Evolutionary conservation across 2,113 vertebrate genomes (phyloP).

Genomic region (Macquaria australasica): DNA sequence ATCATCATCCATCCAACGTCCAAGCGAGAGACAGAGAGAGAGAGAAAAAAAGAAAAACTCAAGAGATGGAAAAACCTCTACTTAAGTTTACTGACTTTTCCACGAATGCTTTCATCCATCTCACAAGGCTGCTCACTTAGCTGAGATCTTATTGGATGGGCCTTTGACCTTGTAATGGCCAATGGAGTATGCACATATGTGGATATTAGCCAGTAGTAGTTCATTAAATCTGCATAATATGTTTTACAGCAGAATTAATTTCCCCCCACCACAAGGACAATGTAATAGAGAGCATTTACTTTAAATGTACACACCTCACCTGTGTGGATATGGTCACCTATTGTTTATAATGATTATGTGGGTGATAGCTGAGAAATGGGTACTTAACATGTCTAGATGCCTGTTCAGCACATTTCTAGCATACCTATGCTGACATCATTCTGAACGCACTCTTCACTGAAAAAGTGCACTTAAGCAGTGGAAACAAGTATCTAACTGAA

Average conservation of each 20-base stretch:
- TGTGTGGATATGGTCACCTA: background rate
- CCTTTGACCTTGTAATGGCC: conserved; percentile 23
- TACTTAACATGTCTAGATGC: background rate
- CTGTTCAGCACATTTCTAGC: background rate
- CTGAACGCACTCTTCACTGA: background rate
- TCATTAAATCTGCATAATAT: conserved; percentile 3
- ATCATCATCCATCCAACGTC: conserved; percentile 52
- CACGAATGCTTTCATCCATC: conserved; percentile 64
- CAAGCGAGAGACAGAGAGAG: conserved; percentile 3
- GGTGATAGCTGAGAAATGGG: background rate
- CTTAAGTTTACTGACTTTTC: conserved; percentile 54
- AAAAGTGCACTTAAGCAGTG: background rate
- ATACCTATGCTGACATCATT: background rate
- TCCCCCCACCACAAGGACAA: background rate
- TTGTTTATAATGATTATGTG: background rate
- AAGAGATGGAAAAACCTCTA: conserved; percentile 54
- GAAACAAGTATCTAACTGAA: background rate
- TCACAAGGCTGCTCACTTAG: conserved; percentile 30
- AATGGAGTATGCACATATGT: background rate
- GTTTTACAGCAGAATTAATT: background rate
- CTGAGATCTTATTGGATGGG: conserved; percentile 39
- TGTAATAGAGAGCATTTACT: background rate
- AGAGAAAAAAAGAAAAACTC: conserved; percentile 27
- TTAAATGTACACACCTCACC: background rate
- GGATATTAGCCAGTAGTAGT: conserved; percentile 22